Evolutionary conservation across 2,797 vertebrate genomes (phyloP).

Genomic region (Neomorphus geoffroyi): DNA sequence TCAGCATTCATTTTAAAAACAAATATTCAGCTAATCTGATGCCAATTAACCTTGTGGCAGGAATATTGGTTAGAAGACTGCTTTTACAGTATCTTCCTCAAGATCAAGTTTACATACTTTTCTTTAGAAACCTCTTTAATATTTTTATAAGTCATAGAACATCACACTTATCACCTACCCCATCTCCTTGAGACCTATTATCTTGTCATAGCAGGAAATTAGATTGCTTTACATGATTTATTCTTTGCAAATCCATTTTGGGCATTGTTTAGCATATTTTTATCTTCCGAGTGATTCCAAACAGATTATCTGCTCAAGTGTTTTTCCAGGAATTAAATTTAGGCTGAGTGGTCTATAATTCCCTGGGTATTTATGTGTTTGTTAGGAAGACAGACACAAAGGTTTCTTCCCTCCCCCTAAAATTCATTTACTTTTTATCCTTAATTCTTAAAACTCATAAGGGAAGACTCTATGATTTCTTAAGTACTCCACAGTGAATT

Average conservation of each 20-base stretch:
- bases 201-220: neutral
- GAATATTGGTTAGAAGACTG: neutral
- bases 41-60: neutral
- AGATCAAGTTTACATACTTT: neutral
- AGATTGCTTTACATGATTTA: neutral
- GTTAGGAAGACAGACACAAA: neutral
- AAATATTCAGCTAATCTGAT: neutral
- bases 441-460: slow-evolving; percentile 16
- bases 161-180: neutral
- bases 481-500: neutral
- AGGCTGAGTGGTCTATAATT: neutral
- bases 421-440: neutral
- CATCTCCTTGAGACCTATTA: neutral
- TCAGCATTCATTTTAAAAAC: neutral
- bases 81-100: neutral
- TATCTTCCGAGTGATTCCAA: neutral
- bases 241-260: slow-evolving; percentile 13
- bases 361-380: neutral
- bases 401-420: neutral
- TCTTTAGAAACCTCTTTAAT: neutral
- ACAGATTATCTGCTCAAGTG: neutral
- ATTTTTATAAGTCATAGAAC: neutral
- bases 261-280: neutral
- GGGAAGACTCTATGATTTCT: neutral
- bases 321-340: slow-evolving; percentile 30